Evolutionary conservation across 2,888 invertebrate species (phyloP).

Genomic region (Andrena flavipes): DNA sequence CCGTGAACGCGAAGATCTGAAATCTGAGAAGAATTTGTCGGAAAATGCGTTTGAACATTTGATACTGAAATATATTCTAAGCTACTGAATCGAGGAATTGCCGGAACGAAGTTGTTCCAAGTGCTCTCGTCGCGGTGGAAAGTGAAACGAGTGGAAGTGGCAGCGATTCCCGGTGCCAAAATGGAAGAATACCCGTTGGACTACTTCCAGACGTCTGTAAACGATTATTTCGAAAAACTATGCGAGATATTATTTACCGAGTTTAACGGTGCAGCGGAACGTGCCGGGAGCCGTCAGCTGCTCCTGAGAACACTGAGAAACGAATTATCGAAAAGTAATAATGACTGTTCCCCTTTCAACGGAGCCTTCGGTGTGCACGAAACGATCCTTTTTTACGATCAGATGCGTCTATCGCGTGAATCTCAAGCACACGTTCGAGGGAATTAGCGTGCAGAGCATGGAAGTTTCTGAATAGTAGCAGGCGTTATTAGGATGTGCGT

Average conservation of each 20-base stretch:
- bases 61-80: constrained; percentile 3
- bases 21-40: background rate
- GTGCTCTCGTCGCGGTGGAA: constrained; percentile 4
- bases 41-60: constrained; percentile 8
- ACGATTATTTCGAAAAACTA: constrained; percentile 43
- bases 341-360: background rate
- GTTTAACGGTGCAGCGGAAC: background rate
- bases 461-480: constrained; percentile 21
- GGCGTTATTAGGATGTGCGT: constrained; percentile 16
- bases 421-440: background rate
- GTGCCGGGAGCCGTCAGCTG: background rate
- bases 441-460: constrained; percentile 13
- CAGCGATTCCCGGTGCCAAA: constrained; percentile 32
- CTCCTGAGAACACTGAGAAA: background rate
- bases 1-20: too few relatives aligned
- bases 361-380: background rate
- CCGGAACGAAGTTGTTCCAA: background rate
- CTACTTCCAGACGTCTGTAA: constrained; percentile 25
- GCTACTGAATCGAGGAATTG: constrained; percentile 21
- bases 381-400: background rate
- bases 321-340: background rate
- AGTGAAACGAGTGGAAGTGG: constrained; percentile 46
- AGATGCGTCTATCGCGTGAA: constrained; percentile 2
- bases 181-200: constrained; percentile 27
- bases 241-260: background rate